phyloP scores from a whole-genome alignment of 2,797 vertebrate genomes.

The Acipenser transmontanus region DNA sequence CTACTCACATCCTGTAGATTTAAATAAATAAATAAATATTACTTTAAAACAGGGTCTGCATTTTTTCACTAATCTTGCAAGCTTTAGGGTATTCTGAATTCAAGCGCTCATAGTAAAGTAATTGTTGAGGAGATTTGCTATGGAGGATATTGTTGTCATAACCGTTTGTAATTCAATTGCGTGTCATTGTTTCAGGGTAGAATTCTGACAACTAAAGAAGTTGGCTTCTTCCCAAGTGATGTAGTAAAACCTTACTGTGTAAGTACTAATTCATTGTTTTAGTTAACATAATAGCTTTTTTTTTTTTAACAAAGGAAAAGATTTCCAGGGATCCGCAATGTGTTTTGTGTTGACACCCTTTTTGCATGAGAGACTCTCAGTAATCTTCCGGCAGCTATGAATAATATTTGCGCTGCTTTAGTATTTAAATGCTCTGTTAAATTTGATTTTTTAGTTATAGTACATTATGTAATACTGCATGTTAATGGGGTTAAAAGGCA shows the following conservation, averaged over 20 bases:
- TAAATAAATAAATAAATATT: too few species aligned
- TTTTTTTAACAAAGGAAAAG: slow-evolving; percentile 10
- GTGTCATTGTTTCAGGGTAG: slow-evolving; percentile 72
- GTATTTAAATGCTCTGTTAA: too few species aligned
- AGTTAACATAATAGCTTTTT: slow-evolving; percentile 6
- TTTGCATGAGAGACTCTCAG: too few species aligned
- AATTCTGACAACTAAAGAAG: slow-evolving; percentile 80
- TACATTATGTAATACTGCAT: too few species aligned
- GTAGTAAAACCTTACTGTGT: slow-evolving; percentile 91
- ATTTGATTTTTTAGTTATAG: too few species aligned
- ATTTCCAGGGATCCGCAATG: not conserved
- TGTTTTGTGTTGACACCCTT: too few species aligned
- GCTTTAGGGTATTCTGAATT: slow-evolving; percentile 1
- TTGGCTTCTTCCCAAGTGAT: slow-evolving; percentile 93
- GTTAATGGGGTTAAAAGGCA: too few species aligned
- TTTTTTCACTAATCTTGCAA: too few species aligned
- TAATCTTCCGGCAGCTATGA: too few species aligned
- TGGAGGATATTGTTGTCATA: slow-evolving; percentile 30
- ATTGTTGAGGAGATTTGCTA: slow-evolving; percentile 52
- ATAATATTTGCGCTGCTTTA: too few species aligned
- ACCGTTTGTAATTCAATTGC: slow-evolving; percentile 47
- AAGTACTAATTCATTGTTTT: slow-evolving; percentile 53
- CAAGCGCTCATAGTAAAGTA: slow-evolving; percentile 38
- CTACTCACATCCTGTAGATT: not conserved
- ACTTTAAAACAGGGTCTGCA: too few species aligned